Percentiles rank a stretch among this genome's conserved stretches.
phyloP scores from a whole-genome alignment of 1,140 invertebrate species.

The Drosophila rufa region DNA sequence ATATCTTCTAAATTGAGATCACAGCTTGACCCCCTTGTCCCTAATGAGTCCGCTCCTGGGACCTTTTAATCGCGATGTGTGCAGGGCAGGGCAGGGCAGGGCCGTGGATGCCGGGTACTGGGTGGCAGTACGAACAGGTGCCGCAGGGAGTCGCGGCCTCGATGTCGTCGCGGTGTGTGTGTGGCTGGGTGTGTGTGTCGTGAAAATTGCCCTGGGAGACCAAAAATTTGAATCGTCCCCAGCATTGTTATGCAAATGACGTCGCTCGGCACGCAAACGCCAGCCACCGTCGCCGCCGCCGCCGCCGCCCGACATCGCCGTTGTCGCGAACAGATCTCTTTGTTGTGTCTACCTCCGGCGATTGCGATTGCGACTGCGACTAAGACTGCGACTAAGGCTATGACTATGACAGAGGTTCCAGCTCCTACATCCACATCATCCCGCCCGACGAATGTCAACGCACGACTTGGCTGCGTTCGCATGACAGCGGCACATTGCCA shows the following conservation, averaged over 20 bases:
- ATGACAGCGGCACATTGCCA: constrained; percentile 40
- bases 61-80: constrained; percentile 8
- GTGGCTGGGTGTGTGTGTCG: constrained; percentile 38
- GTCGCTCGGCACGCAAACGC: constrained; percentile 79
- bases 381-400: background rate
- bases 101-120: constrained; percentile 32
- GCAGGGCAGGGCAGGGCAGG: constrained; percentile 16
- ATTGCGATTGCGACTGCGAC: constrained; percentile 44
- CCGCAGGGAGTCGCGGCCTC: constrained; percentile 51
- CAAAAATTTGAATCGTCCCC: constrained; percentile 82
- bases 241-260: constrained; percentile 84
- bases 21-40: background rate
- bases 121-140: constrained; percentile 60
- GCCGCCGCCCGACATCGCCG: constrained; percentile 27
- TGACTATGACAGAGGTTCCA: constrained; percentile 10
- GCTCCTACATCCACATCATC: constrained; percentile 5
- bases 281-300: constrained; percentile 30
- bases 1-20: background rate
- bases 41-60: background rate
- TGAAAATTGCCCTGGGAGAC: constrained; percentile 81
- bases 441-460: constrained; percentile 38
- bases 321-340: constrained; percentile 75
- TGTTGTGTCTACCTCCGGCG: constrained; percentile 66
- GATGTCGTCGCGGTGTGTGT: constrained; percentile 19
- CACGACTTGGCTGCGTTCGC: constrained; percentile 38